Evolutionary conservation across 2,113 vertebrate genomes (phyloP), one percentile per base, ranked within the genome.

Genomic region (Spilogale gracilis): DNA sequence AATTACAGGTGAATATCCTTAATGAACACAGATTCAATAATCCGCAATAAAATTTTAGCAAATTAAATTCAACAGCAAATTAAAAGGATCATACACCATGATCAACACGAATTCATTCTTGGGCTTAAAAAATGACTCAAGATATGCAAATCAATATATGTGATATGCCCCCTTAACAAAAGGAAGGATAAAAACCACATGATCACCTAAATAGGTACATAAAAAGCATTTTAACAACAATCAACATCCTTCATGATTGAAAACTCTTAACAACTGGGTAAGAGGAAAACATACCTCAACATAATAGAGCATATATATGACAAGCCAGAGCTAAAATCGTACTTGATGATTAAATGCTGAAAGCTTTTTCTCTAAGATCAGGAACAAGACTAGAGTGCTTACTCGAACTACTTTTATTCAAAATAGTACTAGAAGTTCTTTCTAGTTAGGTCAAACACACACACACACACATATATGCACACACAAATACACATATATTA

Each of bases 161-260:
- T 43, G 45, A 84, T 58, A 78, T 0, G 78, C 27, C 38, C 50
- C 58, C 45, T 78, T 58, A 80, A 86, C 54, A 61, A 95, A 67
- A 67, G 38, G 43, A 79, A 67, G 58, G 13, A 43, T 52, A 32
- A 76, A 93, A 93, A 63, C 27, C 43, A 56, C 5, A 60, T 5
- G 12, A 45, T 74, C 21, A 91, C 6, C 23, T 78, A 21, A 86
- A 25, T 60, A 79, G 3, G 12, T 69, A 85, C 6, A 52, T n/a
- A 87, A 91, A 80, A 81, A 81, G 32, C 56, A 92, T 45, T 52
- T 81, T 32, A 74, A 87, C 5, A 87, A 82, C 74, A 88, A 74
- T 81, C 18, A 73, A 45, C 23, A 50, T 86, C 56, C 6, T 74
- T 89, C 32, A 45, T 73, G 76, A 92, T n/a, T 78, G 23, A 86